Evolutionary conservation across 2,888 invertebrate species (phyloP).

Genomic region (Brachyopa scutellaris): DNA sequence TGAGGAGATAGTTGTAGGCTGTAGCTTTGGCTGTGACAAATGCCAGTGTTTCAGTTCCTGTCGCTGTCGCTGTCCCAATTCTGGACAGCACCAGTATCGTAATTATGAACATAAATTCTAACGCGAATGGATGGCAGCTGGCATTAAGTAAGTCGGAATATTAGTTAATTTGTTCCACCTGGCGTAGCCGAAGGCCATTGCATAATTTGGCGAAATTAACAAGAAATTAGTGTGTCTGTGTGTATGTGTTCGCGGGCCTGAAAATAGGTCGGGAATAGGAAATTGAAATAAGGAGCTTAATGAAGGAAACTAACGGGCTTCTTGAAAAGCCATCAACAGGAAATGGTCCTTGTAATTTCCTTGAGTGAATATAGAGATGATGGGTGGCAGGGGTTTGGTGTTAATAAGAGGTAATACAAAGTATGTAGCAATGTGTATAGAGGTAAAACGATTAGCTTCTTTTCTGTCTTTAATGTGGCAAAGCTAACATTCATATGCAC

Average conservation of each 20-base stretch:
- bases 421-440: too few species aligned
- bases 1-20: background rate
- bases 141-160: slow-evolving; percentile 36
- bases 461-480: too few species aligned
- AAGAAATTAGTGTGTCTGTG: slow-evolving; percentile 15
- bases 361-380: background rate
- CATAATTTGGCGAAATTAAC: slow-evolving; percentile 23
- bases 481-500: too few species aligned
- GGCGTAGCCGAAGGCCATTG: slow-evolving; percentile 1
- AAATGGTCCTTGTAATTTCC: slow-evolving; percentile 10
- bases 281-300: slow-evolving; percentile 20
- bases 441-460: too few species aligned
- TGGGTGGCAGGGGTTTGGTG: too few species aligned
- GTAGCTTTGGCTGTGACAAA: background rate
- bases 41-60: background rate
- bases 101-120: slow-evolving; percentile 36
- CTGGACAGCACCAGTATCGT: background rate
- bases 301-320: background rate
- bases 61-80: too few species aligned
- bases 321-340: slow-evolving; percentile 14
- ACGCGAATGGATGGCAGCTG: slow-evolving; percentile 33
- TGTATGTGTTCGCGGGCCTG: slow-evolving; percentile 1
- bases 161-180: slow-evolving; percentile 47
- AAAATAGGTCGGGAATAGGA: slow-evolving; percentile 9
- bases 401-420: too few species aligned